Percentiles rank a stretch among this genome's conserved stretches.
Conservation (phyloP, 2,113 vertebrate genomes). For the Sebastes schlegelii region DNA sequence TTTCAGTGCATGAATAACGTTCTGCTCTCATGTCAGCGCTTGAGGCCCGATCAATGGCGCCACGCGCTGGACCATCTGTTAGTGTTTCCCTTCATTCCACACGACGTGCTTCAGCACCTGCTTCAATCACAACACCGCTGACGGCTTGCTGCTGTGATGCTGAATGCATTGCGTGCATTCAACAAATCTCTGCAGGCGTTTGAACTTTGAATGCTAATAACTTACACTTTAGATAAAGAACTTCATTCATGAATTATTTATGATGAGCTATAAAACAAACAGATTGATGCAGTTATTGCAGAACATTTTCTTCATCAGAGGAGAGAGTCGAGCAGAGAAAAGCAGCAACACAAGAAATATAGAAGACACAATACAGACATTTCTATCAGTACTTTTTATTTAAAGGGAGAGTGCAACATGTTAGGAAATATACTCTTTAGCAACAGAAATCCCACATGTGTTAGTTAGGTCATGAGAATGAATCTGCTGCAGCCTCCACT, state of each 20-base stretch:
- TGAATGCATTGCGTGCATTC: background rate
- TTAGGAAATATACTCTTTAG: background rate
- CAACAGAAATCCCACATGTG: background rate
- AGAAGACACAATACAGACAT: background rate
- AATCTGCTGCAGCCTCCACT: background rate
- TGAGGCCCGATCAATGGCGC: constrained; percentile 1
- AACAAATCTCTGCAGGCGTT: background rate
- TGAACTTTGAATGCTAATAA: background rate
- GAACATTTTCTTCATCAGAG: background rate
- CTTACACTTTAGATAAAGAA: background rate
- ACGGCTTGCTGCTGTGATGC: background rate
- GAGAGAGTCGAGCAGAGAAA: background rate
- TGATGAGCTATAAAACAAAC: background rate
- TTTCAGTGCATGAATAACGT: background rate
- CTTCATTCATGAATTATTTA: background rate
- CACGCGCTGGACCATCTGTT: background rate
- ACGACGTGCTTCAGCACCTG: constrained; percentile 17
- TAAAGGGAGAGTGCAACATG: background rate
- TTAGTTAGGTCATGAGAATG: background rate
- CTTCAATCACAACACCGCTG: background rate
- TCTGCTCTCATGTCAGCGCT: constrained; percentile 3
- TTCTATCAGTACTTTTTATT: background rate
- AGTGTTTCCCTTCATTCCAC: background rate
- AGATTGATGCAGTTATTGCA: constrained; percentile 1
- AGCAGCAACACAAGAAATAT: background rate